Base-by-base conservation (phyloP, 2,797 vertebrate species). In the Poeciliopsis turneri region DNA sequence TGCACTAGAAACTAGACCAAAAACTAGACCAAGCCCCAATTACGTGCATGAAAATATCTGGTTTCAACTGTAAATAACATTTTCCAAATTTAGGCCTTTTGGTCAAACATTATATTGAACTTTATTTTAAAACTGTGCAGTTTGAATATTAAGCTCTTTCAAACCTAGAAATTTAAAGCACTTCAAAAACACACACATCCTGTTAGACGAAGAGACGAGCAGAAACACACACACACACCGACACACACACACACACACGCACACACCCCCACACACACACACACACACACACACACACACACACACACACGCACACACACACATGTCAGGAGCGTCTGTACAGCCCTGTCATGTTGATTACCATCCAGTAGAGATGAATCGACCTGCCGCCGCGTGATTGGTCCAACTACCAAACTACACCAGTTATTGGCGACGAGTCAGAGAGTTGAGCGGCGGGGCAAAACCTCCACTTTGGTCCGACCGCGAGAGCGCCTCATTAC, bases 351-450 rank as follows among this genome's bases (percentile, higher is more conserved):
- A 79, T 93, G 94, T 94, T 97, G 97, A 97, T 97, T 97, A 94
- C 94, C 94, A 91, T 94, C 92, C 93, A 94, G 96, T 94, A 95
- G 93, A 94, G 96, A 96, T 96, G 94, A 97, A 96, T 95, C 95
- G 92, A 96, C 92, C 93, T 93, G 86, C 95, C 93, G 93, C 91
- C 82, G 83, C 94, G 82, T 87, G 89, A 89, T 86, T 84, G 76
- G 87, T 88, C 89, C 86, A 92, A 94, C 93, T 84, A 89, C 8
- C 61, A 92, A 45, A 45, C 43, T 45, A 86, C 91, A 87, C 84
- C 71, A 78, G 75, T 86, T 53, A 53, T 23, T 88, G 89, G 90
- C 86, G 46, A 72, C 47, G 90, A 85, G 83, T 91, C 89, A 86
- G 47, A 90, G 96, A 94, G 95, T 97, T 96, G 95, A 94, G 80